phyloP scores from a whole-genome alignment of 2,888 invertebrate species.

The Drosophila mercatorum region DNA sequence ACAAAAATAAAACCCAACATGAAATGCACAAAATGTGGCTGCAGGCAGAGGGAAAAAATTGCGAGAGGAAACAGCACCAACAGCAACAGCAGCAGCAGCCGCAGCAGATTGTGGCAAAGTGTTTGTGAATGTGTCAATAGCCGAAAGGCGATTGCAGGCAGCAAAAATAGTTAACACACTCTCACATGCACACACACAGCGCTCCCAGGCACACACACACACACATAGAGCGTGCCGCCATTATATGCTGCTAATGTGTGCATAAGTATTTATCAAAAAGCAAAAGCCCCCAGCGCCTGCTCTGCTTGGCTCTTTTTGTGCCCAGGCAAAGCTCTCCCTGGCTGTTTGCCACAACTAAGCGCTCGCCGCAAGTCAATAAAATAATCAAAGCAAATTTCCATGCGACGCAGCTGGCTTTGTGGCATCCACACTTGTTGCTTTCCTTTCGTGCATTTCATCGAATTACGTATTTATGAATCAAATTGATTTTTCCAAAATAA shows the following conservation, averaged over 20 bases:
- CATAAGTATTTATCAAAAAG: conserved; percentile 65
- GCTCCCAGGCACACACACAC: conserved; percentile 17
- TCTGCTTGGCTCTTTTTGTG: background rate
- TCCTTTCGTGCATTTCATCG: conserved; percentile 6
- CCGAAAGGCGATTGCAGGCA: conserved; percentile 63
- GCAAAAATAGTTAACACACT: conserved; percentile 54
- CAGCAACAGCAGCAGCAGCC: conserved; percentile 25
- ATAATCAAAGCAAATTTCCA: conserved; percentile 35
- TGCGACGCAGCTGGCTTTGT: background rate
- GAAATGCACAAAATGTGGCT: conserved; percentile 50
- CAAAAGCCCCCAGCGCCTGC: conserved; percentile 45
- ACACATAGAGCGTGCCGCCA: conserved; percentile 8
- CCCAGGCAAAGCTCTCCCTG: too few relatives aligned
- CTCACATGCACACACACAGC: background rate
- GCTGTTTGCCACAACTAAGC: background rate
- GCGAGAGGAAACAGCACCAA: conserved; percentile 33
- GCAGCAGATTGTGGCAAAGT: conserved; percentile 68
- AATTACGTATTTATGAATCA: conserved; percentile 30
- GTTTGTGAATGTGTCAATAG: conserved; percentile 72
- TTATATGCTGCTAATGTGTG: conserved; percentile 59
- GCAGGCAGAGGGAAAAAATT: conserved; percentile 14
- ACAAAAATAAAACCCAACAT: conserved; percentile 36
- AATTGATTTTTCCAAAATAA: conserved; percentile 22
- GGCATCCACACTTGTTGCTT: conserved; percentile 34
- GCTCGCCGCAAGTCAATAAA: conserved; percentile 36